Base-by-base conservation (phyloP, 2,888 invertebrate species). In the Philhelius pedissequus region DNA sequence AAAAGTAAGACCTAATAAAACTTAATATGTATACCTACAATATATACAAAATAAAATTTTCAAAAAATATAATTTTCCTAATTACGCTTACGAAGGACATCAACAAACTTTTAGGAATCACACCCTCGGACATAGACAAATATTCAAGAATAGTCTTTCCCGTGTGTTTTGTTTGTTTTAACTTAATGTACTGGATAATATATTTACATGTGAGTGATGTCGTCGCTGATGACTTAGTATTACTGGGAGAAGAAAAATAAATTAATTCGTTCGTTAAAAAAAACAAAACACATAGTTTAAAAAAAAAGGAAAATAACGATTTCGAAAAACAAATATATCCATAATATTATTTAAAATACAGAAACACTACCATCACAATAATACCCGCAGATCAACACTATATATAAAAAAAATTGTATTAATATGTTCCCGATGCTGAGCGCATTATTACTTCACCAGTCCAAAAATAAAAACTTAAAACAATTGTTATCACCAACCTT, bases 61-160 rank as follows among this genome's bases (percentile, higher is more conserved):
- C 1, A 1, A 20, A 45, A 20, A 43, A 43, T 18, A 43, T 3
- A 20, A 11, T 45, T 11, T 11, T 20, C 4, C 7, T 25, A n/a
- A n/a, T n/a, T n/a, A n/a, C n/a, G n/a, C n/a, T 25, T n/a, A n/a
- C 60, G 20, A 92, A 94, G 94, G 97, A 97, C 92, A 96, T 97
- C 92, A 97, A 96, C 94, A 97, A 97, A 92, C 93, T 97, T 89
- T 94, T 96, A 92, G 97, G 96, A 89, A 96, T 97, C 92, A 97
- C 97, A 89, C 98, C 98, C 80, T 98, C 98, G 91, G 98, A 98
- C 93, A 99, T 99, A 92, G 99, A 99, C 94, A 99, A 99, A 93
- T 99, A 99, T 92, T 98, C 99, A 86, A 95, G 99, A 90, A 97
- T 99, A 92, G 96, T 98, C 90, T 99, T 99, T 92, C 99, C 99